Evolutionary conservation across 2,113 vertebrate species (phyloP), one percentile per base, ranked within the genome.

Genomic region (Triplophysa tibetana): DNA sequence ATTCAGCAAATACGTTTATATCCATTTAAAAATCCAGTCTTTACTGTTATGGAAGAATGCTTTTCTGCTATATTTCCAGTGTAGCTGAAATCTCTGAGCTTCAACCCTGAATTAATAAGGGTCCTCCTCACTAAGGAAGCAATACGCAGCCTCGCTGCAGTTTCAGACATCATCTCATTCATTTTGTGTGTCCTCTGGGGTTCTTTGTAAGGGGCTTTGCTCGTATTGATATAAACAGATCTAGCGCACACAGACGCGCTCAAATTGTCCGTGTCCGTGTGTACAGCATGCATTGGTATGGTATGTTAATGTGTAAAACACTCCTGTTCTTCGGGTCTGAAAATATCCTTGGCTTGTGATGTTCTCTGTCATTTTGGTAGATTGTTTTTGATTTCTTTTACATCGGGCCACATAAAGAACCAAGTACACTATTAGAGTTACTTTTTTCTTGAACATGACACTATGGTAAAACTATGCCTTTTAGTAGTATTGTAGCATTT

Each of bases 21-120:
- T 54, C 9, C n/a, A 17, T 52, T 52, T 70, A 33, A 10, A 4
- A 21, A n/a, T 33, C 50, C 7, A 43, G 70, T 60, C 70, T 60
- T 73, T 73, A 43, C 8, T 10, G n/a, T 43, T 16, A 10, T 9
- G 33, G n/a, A 60, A 38, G 54, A 61, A 73, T 17, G 70, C n/a
- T 9, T 43, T 61, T 60, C 29, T 61, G n/a, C n/a, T 61, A n/a
- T 58, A 58, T 58, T 58, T 58, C 19, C 54, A 58, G 54, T 21
- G 19, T 21, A 21, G 54, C 54, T 60, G 70, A 43, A 43, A 21
- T 73, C 8, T 11, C 29, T 26, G 41, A 75, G 73, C 43, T 63
- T 75, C 41, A n/a, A 60, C 73, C 60, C 17, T 50, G 54, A 62
- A 75, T 75, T 63, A 75, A 75, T 48, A 41, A 75, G 60, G 73